Conservation (phyloP, 2,113 vertebrate genomes). For the Tautogolabrus adspersus region DNA sequence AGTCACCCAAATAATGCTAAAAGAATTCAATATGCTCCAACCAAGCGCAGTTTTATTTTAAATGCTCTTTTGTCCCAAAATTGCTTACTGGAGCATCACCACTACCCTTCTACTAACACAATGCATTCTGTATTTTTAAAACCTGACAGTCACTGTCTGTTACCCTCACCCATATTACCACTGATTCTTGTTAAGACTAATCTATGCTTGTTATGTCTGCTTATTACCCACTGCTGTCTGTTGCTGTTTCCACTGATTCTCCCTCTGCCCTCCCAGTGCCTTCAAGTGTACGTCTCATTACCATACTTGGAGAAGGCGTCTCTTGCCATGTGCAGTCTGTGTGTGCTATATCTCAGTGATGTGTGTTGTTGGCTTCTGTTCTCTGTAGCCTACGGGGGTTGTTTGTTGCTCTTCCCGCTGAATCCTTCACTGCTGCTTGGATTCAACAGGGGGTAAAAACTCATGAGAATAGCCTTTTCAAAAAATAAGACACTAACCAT, state of each 20-base stretch:
- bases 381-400: constrained; percentile 31
- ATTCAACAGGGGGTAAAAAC: constrained; percentile 31
- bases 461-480: constrained; percentile 22
- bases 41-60: neutral
- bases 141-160: neutral
- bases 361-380: constrained; percentile 47
- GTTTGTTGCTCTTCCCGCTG: constrained; percentile 45
- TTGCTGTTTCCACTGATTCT: neutral
- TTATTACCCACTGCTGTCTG: neutral
- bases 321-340: constrained; percentile 39
- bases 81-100: neutral
- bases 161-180: neutral
- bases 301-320: constrained; percentile 38
- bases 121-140: neutral
- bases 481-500: constrained; percentile 21
- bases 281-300: constrained; percentile 39
- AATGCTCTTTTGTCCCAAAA: neutral
- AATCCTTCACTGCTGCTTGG: constrained; percentile 38
- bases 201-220: neutral
- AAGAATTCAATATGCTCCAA: neutral
- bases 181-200: neutral
- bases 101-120: neutral
- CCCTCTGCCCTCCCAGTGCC: neutral
- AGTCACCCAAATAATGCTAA: neutral
- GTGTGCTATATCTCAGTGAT: constrained; percentile 36